Conservation (phyloP, 2,888 invertebrate genomes). For the Vandiemenella viatica region DNA sequence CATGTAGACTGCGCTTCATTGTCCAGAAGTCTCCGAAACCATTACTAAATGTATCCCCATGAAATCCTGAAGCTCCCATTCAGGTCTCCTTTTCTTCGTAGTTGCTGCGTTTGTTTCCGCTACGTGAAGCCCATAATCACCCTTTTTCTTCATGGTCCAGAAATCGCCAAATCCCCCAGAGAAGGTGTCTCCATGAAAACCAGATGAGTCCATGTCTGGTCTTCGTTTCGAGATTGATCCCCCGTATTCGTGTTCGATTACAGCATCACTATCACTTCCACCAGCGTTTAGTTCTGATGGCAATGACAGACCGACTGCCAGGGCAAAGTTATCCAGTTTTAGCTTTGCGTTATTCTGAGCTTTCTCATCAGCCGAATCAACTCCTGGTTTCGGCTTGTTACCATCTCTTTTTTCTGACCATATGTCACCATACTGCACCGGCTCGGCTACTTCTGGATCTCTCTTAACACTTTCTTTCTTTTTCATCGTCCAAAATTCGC, state of each 20-base stretch:
- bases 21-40: slow-evolving; percentile 23
- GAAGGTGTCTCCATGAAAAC: slow-evolving; percentile 20
- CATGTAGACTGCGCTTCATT: slow-evolving; percentile 23
- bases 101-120: too few species aligned
- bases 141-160: slow-evolving; percentile 13
- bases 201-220: slow-evolving; percentile 21
- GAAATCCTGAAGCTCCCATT: slow-evolving; percentile 23
- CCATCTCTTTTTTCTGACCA: neutral
- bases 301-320: too few species aligned
- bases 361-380: neutral
- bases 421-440: neutral
- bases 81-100: slow-evolving; percentile 19
- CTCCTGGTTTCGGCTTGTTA: neutral
- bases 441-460: neutral
- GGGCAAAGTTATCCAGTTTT: too few species aligned
- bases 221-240: slow-evolving; percentile 17
- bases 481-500: slow-evolving; percentile 20
- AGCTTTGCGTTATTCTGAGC: too few species aligned
- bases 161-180: slow-evolving; percentile 20
- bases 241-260: neutral
- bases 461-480: neutral
- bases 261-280: neutral
- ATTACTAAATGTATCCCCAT: slow-evolving; percentile 23
- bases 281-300: slow-evolving; percentile 5
- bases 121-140: too few species aligned